Base-by-base conservation (phyloP, 2,113 vertebrate species). In the Psettodes erumei region DNA sequence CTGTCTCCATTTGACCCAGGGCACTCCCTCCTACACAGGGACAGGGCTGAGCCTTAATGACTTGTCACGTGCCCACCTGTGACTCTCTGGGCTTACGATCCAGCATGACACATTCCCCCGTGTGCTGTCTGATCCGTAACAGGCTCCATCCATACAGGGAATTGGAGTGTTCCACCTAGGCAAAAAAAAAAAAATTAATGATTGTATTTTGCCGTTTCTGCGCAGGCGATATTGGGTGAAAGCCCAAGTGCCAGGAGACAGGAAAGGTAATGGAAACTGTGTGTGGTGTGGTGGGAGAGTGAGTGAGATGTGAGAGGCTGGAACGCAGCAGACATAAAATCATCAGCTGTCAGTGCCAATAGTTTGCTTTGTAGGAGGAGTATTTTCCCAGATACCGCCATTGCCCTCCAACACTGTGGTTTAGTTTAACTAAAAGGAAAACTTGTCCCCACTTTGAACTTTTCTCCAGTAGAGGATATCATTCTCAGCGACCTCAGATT, bases 1-100 rank as follows among this genome's bases (percentile, higher is more conserved):
- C 85, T 68, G 82, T 88, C 82, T 90, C 83, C 87, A 75, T 92
- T 92, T 93, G 93, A 94, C 92, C 91, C 80, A 58, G 78, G 89
- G 85, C 86, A 51, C 66, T 69, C 78, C 71, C 67, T 62, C 84
- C 71, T 73, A 82, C 81, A 75, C 19, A 28, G 67, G 76, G 70
- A 88, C 84, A 61, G 64, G 71, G 78, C 77, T 63, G 72, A 82
- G 77, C 79, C 89, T 90, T 89, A 92, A 93, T 86, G 88, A 76
- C 88, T 81, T 86, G 76, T 86, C 87, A 89, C 73, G 65, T 82
- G 84, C 77, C 83, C 88, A 88, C 86, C 86, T 88, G 78, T 67
- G 83, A 85, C 82, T 79, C 66, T 54, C 23, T 4, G 3, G 56
- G 73, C 77, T 74, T 62, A 65, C 65, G 50, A 70, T 77, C 50